phyloP scores from a whole-genome alignment of 2,888 invertebrate species.

The Dicyrtoma fusca region DNA sequence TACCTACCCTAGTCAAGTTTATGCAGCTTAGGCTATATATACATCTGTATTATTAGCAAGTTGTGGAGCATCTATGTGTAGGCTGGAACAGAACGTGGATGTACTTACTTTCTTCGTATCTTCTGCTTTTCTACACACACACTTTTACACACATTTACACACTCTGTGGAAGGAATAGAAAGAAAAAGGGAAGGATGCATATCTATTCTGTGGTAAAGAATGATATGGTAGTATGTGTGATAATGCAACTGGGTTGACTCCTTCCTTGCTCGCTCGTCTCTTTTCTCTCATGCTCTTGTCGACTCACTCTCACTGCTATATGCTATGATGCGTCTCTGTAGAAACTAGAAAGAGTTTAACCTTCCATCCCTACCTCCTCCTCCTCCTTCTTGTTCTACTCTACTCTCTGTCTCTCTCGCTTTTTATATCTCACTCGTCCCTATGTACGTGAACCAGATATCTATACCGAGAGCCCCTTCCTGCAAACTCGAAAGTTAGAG shows the following conservation, averaged over 20 bases:
- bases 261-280: neutral
- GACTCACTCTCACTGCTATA: neutral
- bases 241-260: neutral
- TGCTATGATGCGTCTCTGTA: neutral
- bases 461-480: no score
- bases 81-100: neutral
- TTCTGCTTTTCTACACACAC: neutral
- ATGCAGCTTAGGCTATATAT: neutral
- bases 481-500: no score
- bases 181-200: neutral
- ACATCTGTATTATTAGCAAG: neutral
- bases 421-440: neutral
- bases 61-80: neutral
- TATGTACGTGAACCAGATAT: neutral
- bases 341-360: conserved; percentile 19
- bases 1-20: neutral
- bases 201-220: no score
- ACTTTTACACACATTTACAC: conserved; percentile 15
- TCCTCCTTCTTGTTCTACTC: conserved; percentile 16
- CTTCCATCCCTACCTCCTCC: conserved; percentile 15
- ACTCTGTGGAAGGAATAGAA: neutral
- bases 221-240: neutral
- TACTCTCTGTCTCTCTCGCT: neutral
- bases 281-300: neutral
- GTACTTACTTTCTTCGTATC: neutral